These are phyloP conservation scores for Brachylomia viminalis DNA, from an alignment of 2,888 invertebrate species.

Conservation along the genomic window DNA sequence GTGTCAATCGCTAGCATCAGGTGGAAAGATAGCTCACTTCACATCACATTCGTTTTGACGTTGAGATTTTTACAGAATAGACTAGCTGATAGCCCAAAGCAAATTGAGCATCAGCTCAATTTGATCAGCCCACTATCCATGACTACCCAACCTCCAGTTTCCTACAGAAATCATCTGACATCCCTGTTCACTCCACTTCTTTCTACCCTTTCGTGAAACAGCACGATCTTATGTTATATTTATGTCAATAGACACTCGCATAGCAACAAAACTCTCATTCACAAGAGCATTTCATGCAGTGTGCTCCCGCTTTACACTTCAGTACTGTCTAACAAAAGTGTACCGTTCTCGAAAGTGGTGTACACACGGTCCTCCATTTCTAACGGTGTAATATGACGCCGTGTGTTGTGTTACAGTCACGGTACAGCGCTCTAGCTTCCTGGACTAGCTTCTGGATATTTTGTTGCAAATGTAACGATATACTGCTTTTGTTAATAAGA, in stretches of 20 bases:
- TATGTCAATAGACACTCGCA: slow-evolving; percentile 1
- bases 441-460: slow-evolving; percentile 56
- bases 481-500: slow-evolving; percentile 3
- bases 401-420: slow-evolving; percentile 63
- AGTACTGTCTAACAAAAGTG: slow-evolving; percentile 48
- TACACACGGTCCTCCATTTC: slow-evolving; percentile 57
- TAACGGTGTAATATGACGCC: slow-evolving; percentile 60
- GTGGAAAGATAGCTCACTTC: too few relatives aligned
- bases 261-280: slow-evolving; percentile 20
- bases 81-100: not conserved
- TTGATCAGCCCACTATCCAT: too few relatives aligned
- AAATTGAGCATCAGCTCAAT: too few relatives aligned
- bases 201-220: too few relatives aligned
- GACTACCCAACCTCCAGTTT: too few relatives aligned
- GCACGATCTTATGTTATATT: not conserved
- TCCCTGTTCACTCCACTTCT: not conserved
- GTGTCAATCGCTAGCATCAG: not conserved
- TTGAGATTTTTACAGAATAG: not conserved
- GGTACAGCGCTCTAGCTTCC: slow-evolving; percentile 59
- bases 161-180: not conserved
- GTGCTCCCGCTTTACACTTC: slow-evolving; percentile 42
- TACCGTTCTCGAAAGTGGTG: slow-evolving; percentile 62
- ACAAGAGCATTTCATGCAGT: slow-evolving; percentile 27
- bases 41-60: too few relatives aligned
- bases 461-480: slow-evolving; percentile 49